These are phyloP conservation scores for Machaerirhynchus nigripectus DNA, from an alignment of 2,113 vertebrate genomes.

Conservation along the genomic window DNA sequence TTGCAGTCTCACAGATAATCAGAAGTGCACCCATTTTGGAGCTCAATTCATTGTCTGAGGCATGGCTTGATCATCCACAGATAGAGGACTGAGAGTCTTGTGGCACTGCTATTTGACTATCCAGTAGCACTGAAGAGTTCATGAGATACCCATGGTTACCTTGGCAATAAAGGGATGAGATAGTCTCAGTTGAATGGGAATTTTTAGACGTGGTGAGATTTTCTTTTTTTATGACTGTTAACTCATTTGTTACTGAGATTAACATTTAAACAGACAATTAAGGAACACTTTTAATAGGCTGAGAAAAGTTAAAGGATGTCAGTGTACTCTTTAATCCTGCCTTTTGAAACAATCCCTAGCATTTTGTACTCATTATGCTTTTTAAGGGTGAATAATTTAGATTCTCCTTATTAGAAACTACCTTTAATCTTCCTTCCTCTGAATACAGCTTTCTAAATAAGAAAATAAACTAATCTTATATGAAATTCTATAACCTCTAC, in stretches of 20 bases:
- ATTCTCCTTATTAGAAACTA: background rate
- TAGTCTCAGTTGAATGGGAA: background rate
- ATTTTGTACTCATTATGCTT: slow-evolving; percentile 18
- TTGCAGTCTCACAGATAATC: background rate
- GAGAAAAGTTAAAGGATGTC: slow-evolving; percentile 29
- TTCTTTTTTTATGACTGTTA: slow-evolving; percentile 2
- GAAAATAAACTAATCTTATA: background rate
- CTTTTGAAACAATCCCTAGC: background rate
- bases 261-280: slow-evolving; percentile 25
- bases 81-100: background rate
- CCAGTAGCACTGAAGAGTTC: background rate
- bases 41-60: background rate
- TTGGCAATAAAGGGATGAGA: slow-evolving; percentile 28
- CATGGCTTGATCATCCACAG: background rate
- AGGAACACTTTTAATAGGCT: slow-evolving; percentile 10
- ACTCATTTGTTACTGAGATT: slow-evolving; percentile 29
- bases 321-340: background rate
- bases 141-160: slow-evolving; percentile 9
- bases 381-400: slow-evolving; percentile 8
- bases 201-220: slow-evolving; percentile 6
- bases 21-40: background rate
- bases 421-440: background rate
- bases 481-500: background rate
- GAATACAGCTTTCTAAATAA: background rate
- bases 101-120: background rate